Percentiles rank a stretch among this genome's conserved stretches.
Evolutionary conservation across 2,888 invertebrate species (phyloP).

Genomic region (Empis stercorea): DNA sequence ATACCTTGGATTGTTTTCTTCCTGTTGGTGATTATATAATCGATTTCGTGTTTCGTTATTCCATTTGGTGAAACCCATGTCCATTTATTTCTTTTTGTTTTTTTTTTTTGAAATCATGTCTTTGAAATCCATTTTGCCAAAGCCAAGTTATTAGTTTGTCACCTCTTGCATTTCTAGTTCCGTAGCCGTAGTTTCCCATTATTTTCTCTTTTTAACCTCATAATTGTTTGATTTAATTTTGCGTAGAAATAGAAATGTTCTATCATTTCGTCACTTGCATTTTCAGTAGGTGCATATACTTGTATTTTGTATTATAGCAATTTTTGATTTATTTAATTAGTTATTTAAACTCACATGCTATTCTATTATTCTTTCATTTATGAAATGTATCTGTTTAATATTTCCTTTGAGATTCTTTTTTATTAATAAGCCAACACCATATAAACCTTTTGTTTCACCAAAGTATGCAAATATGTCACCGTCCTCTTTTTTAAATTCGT

Average conservation of each 20-base stretch:
- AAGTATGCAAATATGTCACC: neutral
- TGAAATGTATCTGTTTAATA: neutral
- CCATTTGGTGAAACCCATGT: slow-evolving; percentile 1
- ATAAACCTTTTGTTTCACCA: neutral
- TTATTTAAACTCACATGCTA: neutral
- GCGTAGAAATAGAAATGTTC: neutral
- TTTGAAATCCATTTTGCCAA: slow-evolving; percentile 1
- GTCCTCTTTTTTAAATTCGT: neutral
- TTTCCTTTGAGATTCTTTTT: neutral
- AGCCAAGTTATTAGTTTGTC: slow-evolving; percentile 2
- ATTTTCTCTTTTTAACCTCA: neutral
- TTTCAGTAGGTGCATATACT: neutral
- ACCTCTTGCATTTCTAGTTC: slow-evolving; percentile 1
- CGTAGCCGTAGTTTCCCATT: slow-evolving; percentile 1
- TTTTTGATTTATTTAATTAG: neutral
- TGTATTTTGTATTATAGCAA: neutral
- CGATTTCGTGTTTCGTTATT: slow-evolving; percentile 1
- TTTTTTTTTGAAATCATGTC: neutral
- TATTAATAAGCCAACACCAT: neutral
- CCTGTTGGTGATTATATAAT: slow-evolving; percentile 3
- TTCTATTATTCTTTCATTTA: neutral
- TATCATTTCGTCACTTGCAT: neutral
- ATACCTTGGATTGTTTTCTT: slow-evolving; percentile 4
- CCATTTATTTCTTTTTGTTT: slow-evolving; percentile 4
- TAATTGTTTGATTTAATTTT: neutral